Percentiles rank a stretch among this genome's conserved stretches.
phyloP scores from a whole-genome alignment of 2,888 invertebrate species.

The Tetranychus truncatus region DNA sequence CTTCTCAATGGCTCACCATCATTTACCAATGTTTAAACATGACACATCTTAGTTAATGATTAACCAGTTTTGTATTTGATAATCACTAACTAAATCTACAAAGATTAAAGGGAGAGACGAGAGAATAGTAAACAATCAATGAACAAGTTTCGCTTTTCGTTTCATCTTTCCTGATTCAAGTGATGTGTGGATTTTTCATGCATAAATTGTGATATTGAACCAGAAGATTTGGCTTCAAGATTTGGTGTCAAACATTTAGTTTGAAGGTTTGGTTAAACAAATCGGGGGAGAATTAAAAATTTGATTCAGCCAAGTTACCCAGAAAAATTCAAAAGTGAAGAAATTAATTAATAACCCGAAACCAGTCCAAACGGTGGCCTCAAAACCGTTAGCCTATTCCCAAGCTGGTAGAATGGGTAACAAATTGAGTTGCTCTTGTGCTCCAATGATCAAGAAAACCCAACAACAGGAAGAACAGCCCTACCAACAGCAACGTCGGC shows the following conservation, averaged over 20 bases:
- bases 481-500: constrained; percentile 11
- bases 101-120: not conserved
- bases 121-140: not conserved
- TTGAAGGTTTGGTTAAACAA: not conserved
- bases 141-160: not conserved
- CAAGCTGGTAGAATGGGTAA: constrained; percentile 13
- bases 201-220: not conserved
- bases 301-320: not conserved
- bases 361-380: not conserved
- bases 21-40: no score
- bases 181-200: not conserved
- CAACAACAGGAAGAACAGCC: constrained; percentile 12
- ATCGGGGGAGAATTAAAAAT: not conserved
- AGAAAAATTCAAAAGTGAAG: not conserved
- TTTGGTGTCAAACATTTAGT: not conserved
- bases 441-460: constrained; percentile 6
- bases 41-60: not conserved
- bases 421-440: constrained; percentile 14
- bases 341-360: not conserved
- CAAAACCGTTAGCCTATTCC: not conserved
- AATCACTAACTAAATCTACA: not conserved
- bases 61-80: not conserved
- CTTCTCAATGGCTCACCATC: no score
- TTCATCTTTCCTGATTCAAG: no score
- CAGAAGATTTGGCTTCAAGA: not conserved